These are phyloP conservation scores for Ypsolopha sequella DNA, from an alignment of 2,888 invertebrate species.

Conservation along the genomic window DNA sequence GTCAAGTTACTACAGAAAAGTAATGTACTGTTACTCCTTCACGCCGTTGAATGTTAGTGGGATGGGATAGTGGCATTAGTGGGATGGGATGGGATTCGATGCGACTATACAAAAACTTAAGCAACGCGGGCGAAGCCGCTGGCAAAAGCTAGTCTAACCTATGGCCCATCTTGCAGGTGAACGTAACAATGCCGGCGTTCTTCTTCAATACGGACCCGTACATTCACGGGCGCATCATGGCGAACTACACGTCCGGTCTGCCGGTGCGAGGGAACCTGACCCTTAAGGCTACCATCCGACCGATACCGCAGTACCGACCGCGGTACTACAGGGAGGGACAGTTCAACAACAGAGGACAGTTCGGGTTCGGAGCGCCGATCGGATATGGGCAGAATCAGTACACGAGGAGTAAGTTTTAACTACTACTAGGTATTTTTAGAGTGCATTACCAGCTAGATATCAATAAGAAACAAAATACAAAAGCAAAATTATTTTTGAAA, in stretches of 20 bases:
- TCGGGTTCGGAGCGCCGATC: conserved; percentile 23
- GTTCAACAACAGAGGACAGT: conserved; percentile 63
- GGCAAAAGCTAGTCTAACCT: no score
- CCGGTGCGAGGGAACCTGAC: conserved; percentile 93
- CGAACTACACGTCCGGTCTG: conserved; percentile 95
- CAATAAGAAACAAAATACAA: no score
- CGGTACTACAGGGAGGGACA: conserved; percentile 47
- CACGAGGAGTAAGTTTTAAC: conserved; percentile 38
- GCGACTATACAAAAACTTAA: no score
- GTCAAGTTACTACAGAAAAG: no score
- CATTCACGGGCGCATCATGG: conserved; percentile 89
- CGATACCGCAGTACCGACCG: conserved; percentile 74
- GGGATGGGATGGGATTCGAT: no score
- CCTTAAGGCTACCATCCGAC: conserved; percentile 81
- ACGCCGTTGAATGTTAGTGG: no score
- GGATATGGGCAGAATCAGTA: conserved; percentile 40
- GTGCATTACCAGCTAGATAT: no score
- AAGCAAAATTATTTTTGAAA: no score
- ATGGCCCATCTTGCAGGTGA: conserved; percentile 69
- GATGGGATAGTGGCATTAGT: no score
- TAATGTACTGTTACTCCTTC: no score
- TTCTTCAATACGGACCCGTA: conserved; percentile 89
- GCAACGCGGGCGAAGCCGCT: no score
- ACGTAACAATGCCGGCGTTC: conserved; percentile 96
- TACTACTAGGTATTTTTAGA: no score